Base-by-base conservation (phyloP, 2,797 vertebrate genomes). In the Fundulus diaphanus region DNA sequence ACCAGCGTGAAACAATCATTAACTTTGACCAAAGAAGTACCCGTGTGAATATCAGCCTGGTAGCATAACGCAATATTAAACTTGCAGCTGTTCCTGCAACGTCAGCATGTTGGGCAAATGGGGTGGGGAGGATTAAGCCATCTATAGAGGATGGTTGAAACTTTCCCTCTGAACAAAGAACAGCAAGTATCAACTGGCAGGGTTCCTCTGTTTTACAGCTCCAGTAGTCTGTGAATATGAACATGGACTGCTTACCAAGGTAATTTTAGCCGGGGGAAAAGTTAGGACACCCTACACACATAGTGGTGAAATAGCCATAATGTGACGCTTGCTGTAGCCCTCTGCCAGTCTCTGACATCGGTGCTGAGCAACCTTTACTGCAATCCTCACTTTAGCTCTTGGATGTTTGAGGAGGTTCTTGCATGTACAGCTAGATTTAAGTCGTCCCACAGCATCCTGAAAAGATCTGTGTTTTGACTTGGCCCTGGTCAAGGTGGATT, bases 1-100 rank as follows among this genome's bases (percentile, higher is more conserved):
- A 56, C 77, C 68, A 69, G 84, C 79, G 68, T 42, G 44, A 76
- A 46, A 56, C 59, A 87, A 84, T 81, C 73, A 69, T 61, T 78
- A 76, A 82, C 75, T 74, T n/a, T 33, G 49, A 72, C 71, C 29
- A 57, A 77, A 66, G 72, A 82, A 78, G 5, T 29, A 24, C 8
- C 2, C 15, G 61, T 37, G 70, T 29, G 42, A 65, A 63, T 35
- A n/a, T 84, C 85, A 89, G 71, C 77, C 70, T 0, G 27, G n/a
- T 65, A 65, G 49, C 27, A 20, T 24, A 56, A 73, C 68, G 66
- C 11, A 71, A 1, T n/a, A n/a, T n/a, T 65, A 16, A 76, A 65
- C 69, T 56, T 69, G 72, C 74, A 51, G 29, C 59, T 22, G 67
- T 49, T 59, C 18, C 31, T 70, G 80, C 77, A 83, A 73, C 73